Evolutionary conservation across 2,797 vertebrate genomes (phyloP).

Genomic region (Peromyscus eremicus): DNA sequence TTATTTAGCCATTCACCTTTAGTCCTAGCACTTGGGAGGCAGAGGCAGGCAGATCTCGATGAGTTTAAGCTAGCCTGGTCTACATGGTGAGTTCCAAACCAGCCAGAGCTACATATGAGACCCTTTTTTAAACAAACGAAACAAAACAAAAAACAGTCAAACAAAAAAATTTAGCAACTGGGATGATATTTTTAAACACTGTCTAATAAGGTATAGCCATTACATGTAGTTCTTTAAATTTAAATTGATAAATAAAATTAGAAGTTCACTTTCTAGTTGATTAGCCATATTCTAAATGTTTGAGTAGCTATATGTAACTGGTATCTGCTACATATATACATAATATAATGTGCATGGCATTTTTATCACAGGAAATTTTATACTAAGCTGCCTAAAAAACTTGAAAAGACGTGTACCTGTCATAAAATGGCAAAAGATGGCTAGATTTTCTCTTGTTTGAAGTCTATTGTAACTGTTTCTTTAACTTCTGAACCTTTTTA

Average conservation of each 20-base stretch:
- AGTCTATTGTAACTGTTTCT: conserved; percentile 48
- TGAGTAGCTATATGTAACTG: neutral
- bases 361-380: conserved; percentile 26
- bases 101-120: neutral
- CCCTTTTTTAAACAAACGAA: neutral
- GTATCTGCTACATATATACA: neutral
- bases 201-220: neutral
- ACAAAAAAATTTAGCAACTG: conserved; percentile 3
- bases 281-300: conserved; percentile 19
- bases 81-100: neutral
- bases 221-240: conserved; percentile 51
- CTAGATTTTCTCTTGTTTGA: conserved; percentile 9
- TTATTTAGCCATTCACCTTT: neutral
- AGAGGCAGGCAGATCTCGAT: neutral
- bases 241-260: conserved; percentile 60
- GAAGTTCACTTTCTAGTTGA: conserved; percentile 21
- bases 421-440: conserved; percentile 20
- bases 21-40: neutral
- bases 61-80: neutral
- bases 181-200: conserved; percentile 24
- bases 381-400: neutral
- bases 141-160: neutral
- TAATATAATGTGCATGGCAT: neutral
- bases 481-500: conserved; percentile 61
- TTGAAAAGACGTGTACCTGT: neutral